Evolutionary conservation across 2,888 invertebrate species (phyloP).

Genomic region (Altica lythri): DNA sequence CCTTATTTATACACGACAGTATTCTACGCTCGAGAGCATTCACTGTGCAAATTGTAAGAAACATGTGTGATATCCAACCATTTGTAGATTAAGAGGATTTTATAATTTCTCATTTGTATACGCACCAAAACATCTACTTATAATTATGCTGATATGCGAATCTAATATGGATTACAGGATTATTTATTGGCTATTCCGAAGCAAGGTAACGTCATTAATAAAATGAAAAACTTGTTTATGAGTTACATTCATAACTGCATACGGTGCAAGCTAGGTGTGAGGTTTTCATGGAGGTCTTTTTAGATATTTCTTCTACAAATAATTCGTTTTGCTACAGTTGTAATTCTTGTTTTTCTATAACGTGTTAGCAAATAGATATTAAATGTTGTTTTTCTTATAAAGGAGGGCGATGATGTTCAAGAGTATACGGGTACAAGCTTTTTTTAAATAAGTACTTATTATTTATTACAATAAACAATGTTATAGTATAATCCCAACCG

Average conservation of each 20-base stretch:
- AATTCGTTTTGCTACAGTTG: no score
- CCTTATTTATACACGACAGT: slow-evolving; percentile 54
- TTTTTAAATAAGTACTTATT: no score
- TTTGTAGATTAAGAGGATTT: slow-evolving; percentile 36
- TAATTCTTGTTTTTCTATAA: no score
- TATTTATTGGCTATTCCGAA: slow-evolving; percentile 30
- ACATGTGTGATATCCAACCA: slow-evolving; percentile 32
- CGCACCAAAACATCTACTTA: slow-evolving; percentile 38
- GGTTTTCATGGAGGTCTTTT: slow-evolving; percentile 7
- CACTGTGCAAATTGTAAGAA: slow-evolving; percentile 35
- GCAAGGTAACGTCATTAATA: slow-evolving; percentile 19
- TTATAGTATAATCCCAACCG: no score
- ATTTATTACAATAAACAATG: no score
- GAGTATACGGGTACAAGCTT: no score
- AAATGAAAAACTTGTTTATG: slow-evolving; percentile 27
- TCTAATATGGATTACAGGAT: slow-evolving; percentile 38
- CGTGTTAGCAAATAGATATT: no score
- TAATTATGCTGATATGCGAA: slow-evolving; percentile 39
- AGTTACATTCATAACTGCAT: slow-evolving; percentile 16
- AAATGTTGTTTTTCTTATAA: no score
- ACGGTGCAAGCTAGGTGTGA: slow-evolving; percentile 16
- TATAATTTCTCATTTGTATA: slow-evolving; percentile 39
- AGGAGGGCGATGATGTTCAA: no score
- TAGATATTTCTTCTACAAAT: no score
- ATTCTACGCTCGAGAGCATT: slow-evolving; percentile 46